Percentiles rank a stretch among this genome's conserved stretches.
These are phyloP conservation scores for Thalassoma bifasciatum DNA, from an alignment of 2,113 vertebrate genomes.

Conservation along the genomic window DNA sequence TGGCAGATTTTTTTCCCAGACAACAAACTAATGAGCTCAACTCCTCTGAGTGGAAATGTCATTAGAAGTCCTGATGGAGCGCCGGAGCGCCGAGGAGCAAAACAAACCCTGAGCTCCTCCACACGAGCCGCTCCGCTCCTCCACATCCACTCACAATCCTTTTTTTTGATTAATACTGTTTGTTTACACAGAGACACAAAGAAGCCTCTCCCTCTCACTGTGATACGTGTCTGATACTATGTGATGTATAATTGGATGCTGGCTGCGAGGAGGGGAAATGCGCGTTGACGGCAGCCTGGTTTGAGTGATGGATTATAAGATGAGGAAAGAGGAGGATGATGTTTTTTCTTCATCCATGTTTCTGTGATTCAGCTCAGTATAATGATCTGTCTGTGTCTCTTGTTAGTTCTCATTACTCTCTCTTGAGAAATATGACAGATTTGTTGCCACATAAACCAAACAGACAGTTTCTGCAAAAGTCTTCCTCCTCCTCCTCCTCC, in stretches of 20 bases:
- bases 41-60: conserved; percentile 75
- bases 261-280: conserved; percentile 32
- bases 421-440: conserved; percentile 27
- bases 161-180: conserved; percentile 72
- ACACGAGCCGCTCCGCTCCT: conserved; percentile 62
- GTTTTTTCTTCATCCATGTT: background rate
- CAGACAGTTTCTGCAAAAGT: conserved; percentile 26
- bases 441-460: conserved; percentile 34
- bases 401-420: conserved; percentile 39
- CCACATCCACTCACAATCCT: conserved; percentile 61
- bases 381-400: conserved; percentile 15
- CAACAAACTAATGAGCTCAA: conserved; percentile 76
- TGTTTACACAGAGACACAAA: conserved; percentile 72
- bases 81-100: conserved; percentile 62
- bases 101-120: conserved; percentile 68
- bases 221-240: conserved; percentile 43
- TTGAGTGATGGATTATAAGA: conserved; percentile 50
- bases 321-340: conserved; percentile 30
- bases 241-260: conserved; percentile 57
- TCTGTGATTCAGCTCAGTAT: conserved; percentile 9
- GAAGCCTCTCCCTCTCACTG: conserved; percentile 37
- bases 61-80: conserved; percentile 75
- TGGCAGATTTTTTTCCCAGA: conserved; percentile 67
- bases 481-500: conserved; percentile 6
- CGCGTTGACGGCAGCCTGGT: conserved; percentile 25